Evolutionary conservation across 2,797 vertebrate genomes (phyloP).

Genomic region (Neostethus bicornis): DNA sequence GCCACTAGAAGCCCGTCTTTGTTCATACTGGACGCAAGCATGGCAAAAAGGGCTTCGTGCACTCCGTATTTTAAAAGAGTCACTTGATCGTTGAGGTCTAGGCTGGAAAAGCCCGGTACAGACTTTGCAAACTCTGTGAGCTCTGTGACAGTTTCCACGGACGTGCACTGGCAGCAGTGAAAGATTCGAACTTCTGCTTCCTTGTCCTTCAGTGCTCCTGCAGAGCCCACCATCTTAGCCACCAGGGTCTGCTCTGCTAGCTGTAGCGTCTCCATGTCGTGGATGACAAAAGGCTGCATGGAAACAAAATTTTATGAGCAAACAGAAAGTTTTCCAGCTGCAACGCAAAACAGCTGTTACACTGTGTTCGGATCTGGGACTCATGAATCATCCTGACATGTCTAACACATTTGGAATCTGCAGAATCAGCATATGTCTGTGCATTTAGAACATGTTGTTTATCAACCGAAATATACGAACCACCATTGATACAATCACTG

Average conservation of each 20-base stretch:
- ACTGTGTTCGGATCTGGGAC: constrained; percentile 5
- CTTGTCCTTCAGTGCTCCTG: constrained; percentile 82
- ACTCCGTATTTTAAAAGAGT: constrained; percentile 95
- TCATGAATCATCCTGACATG: background rate
- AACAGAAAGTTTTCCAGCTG: background rate
- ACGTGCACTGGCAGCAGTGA: constrained; percentile 94
- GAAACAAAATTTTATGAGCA: background rate
- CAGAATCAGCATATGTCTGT: constrained; percentile 29
- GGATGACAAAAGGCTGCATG: constrained; percentile 91
- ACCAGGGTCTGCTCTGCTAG: constrained; percentile 92
- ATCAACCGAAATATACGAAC: constrained; percentile 9
- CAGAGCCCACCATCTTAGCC: constrained; percentile 87
- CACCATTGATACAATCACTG: constrained; percentile 30
- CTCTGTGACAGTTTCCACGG: constrained; percentile 93
- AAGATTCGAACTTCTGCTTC: constrained; percentile 93
- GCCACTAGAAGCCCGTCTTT: constrained; percentile 95
- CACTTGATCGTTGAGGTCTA: constrained; percentile 97
- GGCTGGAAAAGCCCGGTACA: constrained; percentile 88
- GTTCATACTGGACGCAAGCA: constrained; percentile 97
- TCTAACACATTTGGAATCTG: constrained; percentile 32
- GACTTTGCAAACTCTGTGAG: constrained; percentile 97
- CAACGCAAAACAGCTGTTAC: constrained; percentile 4
- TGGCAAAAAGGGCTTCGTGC: constrained; percentile 94
- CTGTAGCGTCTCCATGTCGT: constrained; percentile 95
- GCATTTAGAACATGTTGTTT: constrained; percentile 33